Conservation (phyloP, 2,797 vertebrate genomes). For the Carcharodon carcharias region DNA sequence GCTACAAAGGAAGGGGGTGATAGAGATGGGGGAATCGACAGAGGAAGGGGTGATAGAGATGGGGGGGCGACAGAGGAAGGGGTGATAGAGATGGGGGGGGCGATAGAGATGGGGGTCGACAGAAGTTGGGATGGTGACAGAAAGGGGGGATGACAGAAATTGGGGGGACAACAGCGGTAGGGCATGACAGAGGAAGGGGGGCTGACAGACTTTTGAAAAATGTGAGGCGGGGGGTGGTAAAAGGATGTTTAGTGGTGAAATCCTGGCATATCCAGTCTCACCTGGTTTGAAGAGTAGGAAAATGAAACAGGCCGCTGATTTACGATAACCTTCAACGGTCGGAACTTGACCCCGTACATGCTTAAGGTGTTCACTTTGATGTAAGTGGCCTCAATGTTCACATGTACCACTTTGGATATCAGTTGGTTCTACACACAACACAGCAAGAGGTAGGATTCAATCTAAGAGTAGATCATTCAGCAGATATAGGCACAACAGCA, state of each 20-base stretch:
- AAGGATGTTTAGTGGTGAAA: neutral
- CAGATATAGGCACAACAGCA: neutral
- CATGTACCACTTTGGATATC: conserved; percentile 66
- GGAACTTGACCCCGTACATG: conserved; percentile 65
- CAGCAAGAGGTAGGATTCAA: neutral
- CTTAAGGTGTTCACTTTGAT: conserved; percentile 58
- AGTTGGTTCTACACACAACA: conserved; percentile 58
- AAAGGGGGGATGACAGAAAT: neutral
- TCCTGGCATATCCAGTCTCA: conserved; percentile 41
- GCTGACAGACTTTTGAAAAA: neutral
- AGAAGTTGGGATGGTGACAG: no score
- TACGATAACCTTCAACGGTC: conserved; percentile 62
- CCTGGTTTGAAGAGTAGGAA: conserved; percentile 66
- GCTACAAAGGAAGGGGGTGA: neutral
- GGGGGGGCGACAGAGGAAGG: neutral
- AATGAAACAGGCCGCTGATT: conserved; percentile 65
- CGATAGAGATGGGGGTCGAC: neutral
- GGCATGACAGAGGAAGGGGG: neutral
- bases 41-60: neutral
- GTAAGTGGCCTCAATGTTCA: conserved; percentile 54
- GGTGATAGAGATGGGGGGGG: neutral
- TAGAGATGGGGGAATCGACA: no score
- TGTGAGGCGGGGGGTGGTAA: neutral
- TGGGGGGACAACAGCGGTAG: neutral
- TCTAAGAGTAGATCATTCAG: neutral